Conservation (phyloP, 2,113 vertebrate genomes). For the Amazona vittata region DNA sequence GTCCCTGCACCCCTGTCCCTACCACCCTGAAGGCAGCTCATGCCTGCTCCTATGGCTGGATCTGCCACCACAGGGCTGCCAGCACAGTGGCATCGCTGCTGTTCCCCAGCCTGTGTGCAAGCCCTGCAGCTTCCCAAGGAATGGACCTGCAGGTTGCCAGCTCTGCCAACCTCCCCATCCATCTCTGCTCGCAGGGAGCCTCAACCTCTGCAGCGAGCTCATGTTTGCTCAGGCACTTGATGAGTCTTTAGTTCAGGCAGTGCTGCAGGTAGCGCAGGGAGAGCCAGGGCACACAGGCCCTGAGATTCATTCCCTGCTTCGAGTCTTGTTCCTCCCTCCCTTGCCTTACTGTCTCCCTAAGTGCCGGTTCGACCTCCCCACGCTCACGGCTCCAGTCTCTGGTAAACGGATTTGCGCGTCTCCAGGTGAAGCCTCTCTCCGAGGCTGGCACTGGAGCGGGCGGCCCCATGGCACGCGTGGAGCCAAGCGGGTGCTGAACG, state of each 20-base stretch:
- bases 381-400: slow-evolving; percentile 46
- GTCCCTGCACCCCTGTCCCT: neutral
- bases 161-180: neutral
- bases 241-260: neutral
- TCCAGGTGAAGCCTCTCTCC: neutral
- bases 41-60: neutral
- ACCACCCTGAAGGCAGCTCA: neutral
- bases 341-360: slow-evolving; percentile 22
- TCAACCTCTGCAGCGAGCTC: neutral
- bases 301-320: neutral
- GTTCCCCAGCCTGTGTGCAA: neutral
- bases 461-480: neutral
- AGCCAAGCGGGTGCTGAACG: neutral
- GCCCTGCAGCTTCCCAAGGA: neutral
- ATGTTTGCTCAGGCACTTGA: neutral
- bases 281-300: neutral
- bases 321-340: neutral
- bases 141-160: neutral
- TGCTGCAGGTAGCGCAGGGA: neutral
- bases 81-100: neutral
- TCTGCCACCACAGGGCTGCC: neutral
- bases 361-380: slow-evolving; percentile 24
- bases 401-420: slow-evolving; percentile 39
- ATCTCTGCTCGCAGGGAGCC: neutral
- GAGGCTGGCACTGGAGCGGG: neutral